These are phyloP conservation scores for Naso thynnoides DNA, from an alignment of 2,797 vertebrate genomes.

Conservation along the genomic window DNA sequence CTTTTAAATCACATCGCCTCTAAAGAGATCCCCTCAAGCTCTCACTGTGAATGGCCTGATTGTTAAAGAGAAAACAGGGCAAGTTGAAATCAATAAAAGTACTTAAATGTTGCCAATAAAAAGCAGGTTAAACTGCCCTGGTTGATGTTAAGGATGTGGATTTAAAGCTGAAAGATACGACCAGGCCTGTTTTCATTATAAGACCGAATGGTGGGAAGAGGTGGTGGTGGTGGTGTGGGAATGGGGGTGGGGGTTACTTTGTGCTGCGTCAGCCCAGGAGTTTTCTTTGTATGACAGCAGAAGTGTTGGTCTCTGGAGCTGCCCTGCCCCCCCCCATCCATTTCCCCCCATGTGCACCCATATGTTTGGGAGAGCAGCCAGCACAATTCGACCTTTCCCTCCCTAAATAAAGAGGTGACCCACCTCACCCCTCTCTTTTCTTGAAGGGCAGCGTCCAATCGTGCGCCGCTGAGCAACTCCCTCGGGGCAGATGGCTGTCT, in stretches of 20 bases:
- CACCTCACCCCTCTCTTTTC: conserved; percentile 50
- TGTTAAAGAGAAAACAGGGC: background rate
- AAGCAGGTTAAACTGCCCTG: background rate
- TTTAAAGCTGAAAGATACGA: background rate
- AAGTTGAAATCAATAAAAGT: background rate
- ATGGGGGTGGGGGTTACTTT: conserved; percentile 63
- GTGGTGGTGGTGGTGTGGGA: background rate
- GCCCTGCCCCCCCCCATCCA: background rate
- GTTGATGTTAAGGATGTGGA: background rate
- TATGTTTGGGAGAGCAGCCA: conserved; percentile 69
- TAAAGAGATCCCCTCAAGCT: background rate
- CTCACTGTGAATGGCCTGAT: background rate
- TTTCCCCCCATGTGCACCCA: conserved; percentile 16
- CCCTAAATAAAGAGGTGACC: conserved; percentile 74
- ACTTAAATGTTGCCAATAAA: background rate
- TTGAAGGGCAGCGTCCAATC: conserved; percentile 65
- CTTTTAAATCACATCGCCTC: background rate
- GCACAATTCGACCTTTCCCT: conserved; percentile 77
- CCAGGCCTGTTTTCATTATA: background rate
- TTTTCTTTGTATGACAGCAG: conserved; percentile 63
- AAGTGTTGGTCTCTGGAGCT: conserved; percentile 40
- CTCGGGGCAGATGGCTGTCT: conserved; percentile 77
- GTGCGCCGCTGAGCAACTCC: conserved; percentile 54
- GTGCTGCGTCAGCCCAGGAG: conserved; percentile 77
- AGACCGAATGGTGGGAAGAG: background rate